Evolutionary conservation across 2,797 vertebrate genomes (phyloP).

Genomic region (Chaunax sp.): DNA sequence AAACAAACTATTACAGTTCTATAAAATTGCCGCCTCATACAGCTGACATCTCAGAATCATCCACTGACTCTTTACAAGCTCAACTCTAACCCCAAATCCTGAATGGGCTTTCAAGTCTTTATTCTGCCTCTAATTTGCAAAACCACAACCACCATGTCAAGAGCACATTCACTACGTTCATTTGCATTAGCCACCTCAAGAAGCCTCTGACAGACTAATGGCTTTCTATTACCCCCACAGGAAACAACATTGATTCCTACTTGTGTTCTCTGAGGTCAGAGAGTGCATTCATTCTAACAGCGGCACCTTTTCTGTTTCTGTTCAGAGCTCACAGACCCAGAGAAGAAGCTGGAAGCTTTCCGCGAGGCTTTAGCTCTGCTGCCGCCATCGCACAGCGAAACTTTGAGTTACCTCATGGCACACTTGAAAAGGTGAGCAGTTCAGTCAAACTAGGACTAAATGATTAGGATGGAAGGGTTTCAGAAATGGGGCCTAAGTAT

Average conservation of each 20-base stretch:
- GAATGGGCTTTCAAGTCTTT: neutral
- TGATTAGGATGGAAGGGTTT: neutral
- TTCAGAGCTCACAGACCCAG: constrained; percentile 90
- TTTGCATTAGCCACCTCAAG: constrained; percentile 18
- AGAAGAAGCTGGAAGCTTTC: constrained; percentile 94
- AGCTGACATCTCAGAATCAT: neutral
- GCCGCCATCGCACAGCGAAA: constrained; percentile 95
- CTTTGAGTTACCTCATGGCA: constrained; percentile 96
- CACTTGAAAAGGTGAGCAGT: constrained; percentile 93
- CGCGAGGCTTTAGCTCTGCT: constrained; percentile 92
- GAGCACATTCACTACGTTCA: constrained; percentile 4
- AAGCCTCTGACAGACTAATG: constrained; percentile 37
- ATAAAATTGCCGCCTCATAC: neutral
- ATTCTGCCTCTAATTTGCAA: constrained; percentile 6
- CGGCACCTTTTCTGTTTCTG: constrained; percentile 26
- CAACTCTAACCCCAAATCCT: neutral
- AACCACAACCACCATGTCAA: constrained; percentile 2
- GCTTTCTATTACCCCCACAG: constrained; percentile 40
- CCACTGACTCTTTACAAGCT: neutral
- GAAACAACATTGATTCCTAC: constrained; percentile 42
- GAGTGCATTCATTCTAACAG: constrained; percentile 31
- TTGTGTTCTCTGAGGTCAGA: constrained; percentile 30
- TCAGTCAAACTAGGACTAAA: neutral
- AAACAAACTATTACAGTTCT: neutral
- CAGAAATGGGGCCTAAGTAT: neutral